phyloP scores from a whole-genome alignment of 2,888 invertebrate genomes.

The Xestia rhomboidea region DNA sequence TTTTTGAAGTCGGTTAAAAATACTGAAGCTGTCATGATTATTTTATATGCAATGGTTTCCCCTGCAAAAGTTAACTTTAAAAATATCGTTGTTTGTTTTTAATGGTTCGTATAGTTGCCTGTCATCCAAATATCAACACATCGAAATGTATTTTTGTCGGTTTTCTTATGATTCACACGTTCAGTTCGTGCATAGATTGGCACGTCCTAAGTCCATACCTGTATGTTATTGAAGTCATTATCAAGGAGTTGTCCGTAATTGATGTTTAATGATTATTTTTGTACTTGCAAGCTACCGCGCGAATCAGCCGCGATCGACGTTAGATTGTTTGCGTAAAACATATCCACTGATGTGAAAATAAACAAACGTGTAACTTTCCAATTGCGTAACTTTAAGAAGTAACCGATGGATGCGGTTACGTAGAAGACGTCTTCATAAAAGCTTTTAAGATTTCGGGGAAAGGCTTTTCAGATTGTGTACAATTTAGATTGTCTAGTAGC shows the following conservation, averaged over 20 bases:
- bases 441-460: conserved; percentile 23
- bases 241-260: conserved; percentile 67
- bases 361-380: conserved; percentile 66
- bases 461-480: conserved; percentile 14
- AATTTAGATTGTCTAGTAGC: conserved; percentile 1
- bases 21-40: background rate
- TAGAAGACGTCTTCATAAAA: conserved; percentile 40
- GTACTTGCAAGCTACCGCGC: conserved; percentile 54
- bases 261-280: conserved; percentile 66
- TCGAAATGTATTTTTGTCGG: background rate
- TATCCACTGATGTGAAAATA: conserved; percentile 67
- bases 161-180: background rate
- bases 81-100: background rate
- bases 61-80: background rate
- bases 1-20: too few species aligned
- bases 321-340: conserved; percentile 71
- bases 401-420: conserved; percentile 54
- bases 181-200: background rate
- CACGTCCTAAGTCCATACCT: conserved; percentile 53
- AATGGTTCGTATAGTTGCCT: background rate
- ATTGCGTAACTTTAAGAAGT: conserved; percentile 60
- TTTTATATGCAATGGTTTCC: background rate
- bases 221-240: conserved; percentile 62
- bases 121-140: too few species aligned
- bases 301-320: conserved; percentile 63